Conservation (phyloP, 2,113 vertebrate genomes). For the Acrocephalus arundinaceus region DNA sequence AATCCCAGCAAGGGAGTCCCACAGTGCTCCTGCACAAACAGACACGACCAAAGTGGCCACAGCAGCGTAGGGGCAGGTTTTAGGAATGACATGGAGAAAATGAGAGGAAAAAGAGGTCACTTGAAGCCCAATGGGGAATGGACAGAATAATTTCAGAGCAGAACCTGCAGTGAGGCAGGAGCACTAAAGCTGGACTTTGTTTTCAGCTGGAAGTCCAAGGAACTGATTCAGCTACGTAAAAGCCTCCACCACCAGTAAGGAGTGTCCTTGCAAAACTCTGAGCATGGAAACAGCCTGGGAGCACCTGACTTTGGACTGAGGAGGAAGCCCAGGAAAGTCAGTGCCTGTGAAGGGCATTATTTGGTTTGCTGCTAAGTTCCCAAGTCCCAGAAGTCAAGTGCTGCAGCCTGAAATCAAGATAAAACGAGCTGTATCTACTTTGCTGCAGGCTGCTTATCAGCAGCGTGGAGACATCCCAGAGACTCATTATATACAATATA, state of each 20-base stretch:
- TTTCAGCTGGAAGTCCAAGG: background rate
- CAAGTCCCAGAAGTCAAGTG: background rate
- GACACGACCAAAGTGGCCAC: accelerated
- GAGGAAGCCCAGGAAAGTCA: background rate
- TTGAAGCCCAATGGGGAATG: background rate
- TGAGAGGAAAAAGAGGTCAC: background rate
- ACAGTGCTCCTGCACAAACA: accelerated
- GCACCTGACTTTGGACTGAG: background rate
- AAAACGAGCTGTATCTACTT: conserved; percentile 34
- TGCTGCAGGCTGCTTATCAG: conserved; percentile 62
- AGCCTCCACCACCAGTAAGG: too few relatives aligned
- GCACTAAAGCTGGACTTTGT: background rate
- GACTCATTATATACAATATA: conserved; percentile 49
- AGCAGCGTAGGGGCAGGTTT: accelerated
- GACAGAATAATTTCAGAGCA: background rate
- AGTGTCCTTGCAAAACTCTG: background rate
- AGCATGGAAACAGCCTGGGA: background rate
- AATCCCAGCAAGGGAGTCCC: background rate
- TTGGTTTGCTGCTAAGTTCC: background rate
- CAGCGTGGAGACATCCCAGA: conserved; percentile 14
- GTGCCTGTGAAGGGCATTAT: background rate
- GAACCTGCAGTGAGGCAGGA: background rate
- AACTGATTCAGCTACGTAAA: accelerated
- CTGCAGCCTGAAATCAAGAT: conserved; percentile 38
- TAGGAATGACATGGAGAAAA: background rate